Evolutionary conservation across 2,113 vertebrate species (phyloP).

Genomic region (Dendropsophus ebraccatus): DNA sequence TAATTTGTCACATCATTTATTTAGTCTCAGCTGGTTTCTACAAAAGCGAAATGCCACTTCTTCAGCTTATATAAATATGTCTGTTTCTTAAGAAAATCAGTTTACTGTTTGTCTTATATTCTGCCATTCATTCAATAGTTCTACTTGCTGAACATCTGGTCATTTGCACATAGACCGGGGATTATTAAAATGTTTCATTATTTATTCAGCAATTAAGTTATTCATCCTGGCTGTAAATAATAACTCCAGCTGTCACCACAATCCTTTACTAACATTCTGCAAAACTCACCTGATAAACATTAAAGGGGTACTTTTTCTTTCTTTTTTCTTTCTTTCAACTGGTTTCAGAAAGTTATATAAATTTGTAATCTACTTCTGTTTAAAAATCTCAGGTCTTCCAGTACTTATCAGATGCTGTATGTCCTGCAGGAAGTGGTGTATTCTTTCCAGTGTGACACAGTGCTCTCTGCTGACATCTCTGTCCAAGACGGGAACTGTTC

Average conservation of each 20-base stretch:
- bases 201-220: not conserved
- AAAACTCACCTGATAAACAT: not conserved
- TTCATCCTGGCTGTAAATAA: not conserved
- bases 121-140: slow-evolving; percentile 37
- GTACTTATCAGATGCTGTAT: too few relatives aligned
- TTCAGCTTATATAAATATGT: not conserved
- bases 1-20: slow-evolving; percentile 21
- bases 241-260: too few relatives aligned
- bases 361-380: too few relatives aligned
- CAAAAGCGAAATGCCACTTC: not conserved
- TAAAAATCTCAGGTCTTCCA: too few relatives aligned
- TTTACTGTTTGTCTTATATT: slow-evolving; percentile 23
- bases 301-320: not conserved
- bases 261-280: not conserved
- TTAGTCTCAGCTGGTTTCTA: not conserved
- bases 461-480: too few relatives aligned
- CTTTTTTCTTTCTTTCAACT: too few relatives aligned
- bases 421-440: too few relatives aligned
- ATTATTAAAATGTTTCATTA: slow-evolving; percentile 5
- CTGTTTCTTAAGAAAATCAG: slow-evolving; percentile 6
- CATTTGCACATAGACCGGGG: not conserved
- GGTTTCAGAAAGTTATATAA: too few relatives aligned
- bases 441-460: too few relatives aligned
- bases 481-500: too few relatives aligned
- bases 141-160: slow-evolving; percentile 36